phyloP scores from a whole-genome alignment of 2,113 vertebrate species.

The Oostethus manadensis region DNA sequence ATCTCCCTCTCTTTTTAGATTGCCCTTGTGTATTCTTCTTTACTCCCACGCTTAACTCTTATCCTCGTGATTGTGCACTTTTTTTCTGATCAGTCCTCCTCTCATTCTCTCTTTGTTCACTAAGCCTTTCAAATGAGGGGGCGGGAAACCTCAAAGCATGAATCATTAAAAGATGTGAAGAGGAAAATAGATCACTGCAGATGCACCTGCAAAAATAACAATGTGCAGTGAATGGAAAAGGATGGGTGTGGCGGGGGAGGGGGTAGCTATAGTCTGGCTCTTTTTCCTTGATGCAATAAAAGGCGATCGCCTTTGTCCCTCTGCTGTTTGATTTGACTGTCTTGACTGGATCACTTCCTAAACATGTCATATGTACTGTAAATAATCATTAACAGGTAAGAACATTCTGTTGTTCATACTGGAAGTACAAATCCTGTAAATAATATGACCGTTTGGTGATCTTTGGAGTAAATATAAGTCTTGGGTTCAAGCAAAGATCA shows the following conservation, averaged over 20 bases:
- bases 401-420: not conserved
- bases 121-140: slow-evolving; percentile 53
- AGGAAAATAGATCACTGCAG: slow-evolving; percentile 68
- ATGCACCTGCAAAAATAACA: slow-evolving; percentile 66
- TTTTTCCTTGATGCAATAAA: slow-evolving; percentile 19
- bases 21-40: slow-evolving; percentile 23
- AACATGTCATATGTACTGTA: not conserved
- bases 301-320: slow-evolving; percentile 25
- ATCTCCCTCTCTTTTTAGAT: slow-evolving; percentile 17
- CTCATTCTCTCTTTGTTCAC: slow-evolving; percentile 23
- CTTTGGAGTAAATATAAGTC: not conserved
- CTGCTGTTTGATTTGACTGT: not conserved
- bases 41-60: slow-evolving; percentile 28
- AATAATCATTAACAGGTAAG: not conserved
- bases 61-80: slow-evolving; percentile 24
- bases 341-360: not conserved
- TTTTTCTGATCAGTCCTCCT: slow-evolving; percentile 28
- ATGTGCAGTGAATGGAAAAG: slow-evolving; percentile 22
- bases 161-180: slow-evolving; percentile 67
- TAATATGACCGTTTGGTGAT: not conserved
- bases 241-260: slow-evolving; percentile 22
- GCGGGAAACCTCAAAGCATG: slow-evolving; percentile 62
- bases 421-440: not conserved
- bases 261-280: slow-evolving; percentile 27
- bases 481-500: not conserved